A percentile compares a stretch with the other conserved stretches of the same genome.
phyloP scores from a whole-genome alignment of 1,140 invertebrate genomes.

The Phymorhynchus buccinoides region DNA sequence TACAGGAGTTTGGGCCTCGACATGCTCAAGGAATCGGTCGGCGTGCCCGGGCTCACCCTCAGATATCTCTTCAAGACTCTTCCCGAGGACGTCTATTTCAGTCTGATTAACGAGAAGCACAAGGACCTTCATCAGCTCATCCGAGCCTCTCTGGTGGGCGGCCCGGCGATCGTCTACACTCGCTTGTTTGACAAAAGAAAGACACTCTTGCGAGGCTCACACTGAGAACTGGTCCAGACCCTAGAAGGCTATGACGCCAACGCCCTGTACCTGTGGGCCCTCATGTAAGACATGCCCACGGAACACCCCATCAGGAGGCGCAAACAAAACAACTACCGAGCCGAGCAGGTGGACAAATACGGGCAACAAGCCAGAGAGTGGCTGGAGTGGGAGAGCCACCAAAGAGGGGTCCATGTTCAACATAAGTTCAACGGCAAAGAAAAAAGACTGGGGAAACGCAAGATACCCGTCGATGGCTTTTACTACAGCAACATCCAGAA shows the following conservation, averaged over 20 bases:
- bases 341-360: slow-evolving; percentile 37
- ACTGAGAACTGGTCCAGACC: slow-evolving; percentile 26
- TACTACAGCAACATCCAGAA: background rate
- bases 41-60: slow-evolving; percentile 45
- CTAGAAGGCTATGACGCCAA: slow-evolving; percentile 50
- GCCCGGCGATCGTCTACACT: slow-evolving; percentile 49
- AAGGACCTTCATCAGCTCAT: slow-evolving; percentile 44
- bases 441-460: background rate
- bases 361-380: slow-evolving; percentile 24
- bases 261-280: slow-evolving; percentile 44
- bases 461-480: background rate
- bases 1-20: slow-evolving; percentile 45
- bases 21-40: slow-evolving; percentile 47
- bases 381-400: background rate
- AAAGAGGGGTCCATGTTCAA: background rate
- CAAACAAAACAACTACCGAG: slow-evolving; percentile 37
- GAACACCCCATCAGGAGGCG: slow-evolving; percentile 33
- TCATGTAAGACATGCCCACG: slow-evolving; percentile 46
- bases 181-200: slow-evolving; percentile 47
- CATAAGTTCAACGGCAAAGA: too few species aligned
- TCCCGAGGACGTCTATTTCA: slow-evolving; percentile 35
- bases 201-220: slow-evolving; percentile 39
- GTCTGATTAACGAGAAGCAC: slow-evolving; percentile 42
- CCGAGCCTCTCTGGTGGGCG: slow-evolving; percentile 42
- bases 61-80: slow-evolving; percentile 43